These are phyloP conservation scores for Blastomussa wellsi DNA, from an alignment of 92 coral and sea anemone species.

Conservation along the genomic window DNA sequence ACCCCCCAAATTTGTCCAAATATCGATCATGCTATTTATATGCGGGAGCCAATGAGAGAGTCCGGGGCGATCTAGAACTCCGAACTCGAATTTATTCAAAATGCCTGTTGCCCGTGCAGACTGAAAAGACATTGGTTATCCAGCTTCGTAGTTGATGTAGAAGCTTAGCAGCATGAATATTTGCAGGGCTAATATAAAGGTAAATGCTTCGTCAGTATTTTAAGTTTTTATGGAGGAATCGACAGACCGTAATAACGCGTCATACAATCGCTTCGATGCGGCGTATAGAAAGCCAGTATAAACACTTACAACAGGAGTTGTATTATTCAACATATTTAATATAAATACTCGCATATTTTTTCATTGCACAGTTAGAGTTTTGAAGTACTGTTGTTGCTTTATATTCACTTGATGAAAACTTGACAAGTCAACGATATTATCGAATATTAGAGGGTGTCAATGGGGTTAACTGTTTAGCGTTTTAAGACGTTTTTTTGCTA, in stretches of 20 bases:
- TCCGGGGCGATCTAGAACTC: too few species aligned
- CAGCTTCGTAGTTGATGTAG: not conserved
- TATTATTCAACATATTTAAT: not conserved
- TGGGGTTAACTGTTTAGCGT: too few species aligned
- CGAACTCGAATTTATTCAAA: not conserved
- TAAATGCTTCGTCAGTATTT: not conserved
- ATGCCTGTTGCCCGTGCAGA: not conserved
- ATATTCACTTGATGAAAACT: not conserved
- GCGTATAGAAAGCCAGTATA: too few species aligned
- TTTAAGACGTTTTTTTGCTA: too few species aligned
- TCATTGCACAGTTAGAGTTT: not conserved
- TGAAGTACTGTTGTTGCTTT: not conserved
- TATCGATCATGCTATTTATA: not conserved
- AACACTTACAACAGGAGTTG: too few species aligned
- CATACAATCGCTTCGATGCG: not conserved
- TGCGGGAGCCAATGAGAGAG: not conserved
- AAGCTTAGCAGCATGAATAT: constrained; percentile 6
- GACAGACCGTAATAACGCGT: not conserved
- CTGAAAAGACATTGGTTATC: not conserved
- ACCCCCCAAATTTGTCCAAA: not conserved
- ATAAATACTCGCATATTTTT: not conserved
- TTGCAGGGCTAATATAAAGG: constrained; percentile 8
- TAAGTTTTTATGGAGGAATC: not conserved
- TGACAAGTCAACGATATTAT: not conserved
- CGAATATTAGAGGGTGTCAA: too few species aligned